Percentiles rank a stretch among this genome's conserved stretches.
Conservation (phyloP, 2,113 vertebrate species). For the Zosterops japonicus region DNA sequence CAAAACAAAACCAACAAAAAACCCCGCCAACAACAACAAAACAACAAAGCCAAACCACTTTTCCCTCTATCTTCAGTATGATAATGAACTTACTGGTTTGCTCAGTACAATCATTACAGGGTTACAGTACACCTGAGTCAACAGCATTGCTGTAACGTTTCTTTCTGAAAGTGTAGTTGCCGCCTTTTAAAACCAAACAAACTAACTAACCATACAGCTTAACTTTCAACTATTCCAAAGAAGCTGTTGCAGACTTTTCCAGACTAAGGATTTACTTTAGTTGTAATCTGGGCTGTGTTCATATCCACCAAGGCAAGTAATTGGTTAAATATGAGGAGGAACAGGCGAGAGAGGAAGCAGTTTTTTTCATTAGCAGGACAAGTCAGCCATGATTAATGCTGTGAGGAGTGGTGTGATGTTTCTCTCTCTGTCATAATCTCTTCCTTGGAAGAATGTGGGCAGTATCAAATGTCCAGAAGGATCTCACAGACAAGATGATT, state of each 20-base stretch:
- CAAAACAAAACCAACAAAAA: background rate
- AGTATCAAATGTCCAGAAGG: background rate
- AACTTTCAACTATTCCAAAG: background rate
- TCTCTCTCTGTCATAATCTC: background rate
- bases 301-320: background rate
- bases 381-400: background rate
- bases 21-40: rapidly evolving
- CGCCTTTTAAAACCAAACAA: background rate
- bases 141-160: background rate
- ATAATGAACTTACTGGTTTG: background rate
- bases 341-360: background rate
- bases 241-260: background rate
- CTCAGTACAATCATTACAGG: background rate
- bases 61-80: background rate
- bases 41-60: background rate
- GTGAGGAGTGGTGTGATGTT: background rate
- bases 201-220: background rate
- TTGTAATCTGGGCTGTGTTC: background rate
- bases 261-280: background rate
- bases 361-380: background rate
- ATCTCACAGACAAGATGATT: slow-evolving; percentile 3
- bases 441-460: slow-evolving; percentile 4
- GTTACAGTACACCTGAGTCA: background rate
- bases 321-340: background rate
- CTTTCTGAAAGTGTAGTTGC: background rate